These are phyloP conservation scores for Sebastes matsubarae DNA, from an alignment of 2,797 vertebrate species.

Conservation along the genomic window DNA sequence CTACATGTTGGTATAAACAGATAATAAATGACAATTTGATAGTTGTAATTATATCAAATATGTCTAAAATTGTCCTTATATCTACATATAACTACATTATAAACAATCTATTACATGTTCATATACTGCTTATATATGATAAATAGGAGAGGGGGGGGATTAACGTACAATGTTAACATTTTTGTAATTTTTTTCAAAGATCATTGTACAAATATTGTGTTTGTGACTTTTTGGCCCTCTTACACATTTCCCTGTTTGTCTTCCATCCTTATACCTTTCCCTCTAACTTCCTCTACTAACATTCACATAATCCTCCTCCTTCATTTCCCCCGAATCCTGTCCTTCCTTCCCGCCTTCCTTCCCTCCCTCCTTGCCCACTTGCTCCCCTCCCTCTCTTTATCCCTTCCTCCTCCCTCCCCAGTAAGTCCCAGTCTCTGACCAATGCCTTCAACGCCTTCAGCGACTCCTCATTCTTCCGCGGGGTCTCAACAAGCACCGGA, in stretches of 20 bases:
- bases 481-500: slow-evolving; percentile 68
- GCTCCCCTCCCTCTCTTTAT: not conserved
- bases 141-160: not conserved
- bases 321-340: slow-evolving; percentile 47
- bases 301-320: not conserved
- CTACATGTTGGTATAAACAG: not conserved
- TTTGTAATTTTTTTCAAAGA: slow-evolving; percentile 6
- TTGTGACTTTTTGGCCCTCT: slow-evolving; percentile 32
- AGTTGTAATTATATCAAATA: not conserved
- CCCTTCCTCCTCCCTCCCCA: slow-evolving; percentile 73
- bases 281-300: slow-evolving; percentile 7
- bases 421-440: slow-evolving; percentile 98
- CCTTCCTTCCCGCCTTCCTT: slow-evolving; percentile 64
- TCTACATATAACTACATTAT: not conserved
- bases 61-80: not conserved
- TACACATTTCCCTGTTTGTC: slow-evolving; percentile 50
- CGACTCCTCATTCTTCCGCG: slow-evolving; percentile 89
- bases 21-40: not conserved
- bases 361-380: not conserved
- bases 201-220: slow-evolving; percentile 16
- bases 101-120: not conserved
- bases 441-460: slow-evolving; percentile 95
- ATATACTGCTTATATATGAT: not conserved
- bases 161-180: not conserved
- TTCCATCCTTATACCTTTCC: slow-evolving; percentile 15